Evolutionary conservation across 2,888 invertebrate species (phyloP), one percentile per base, ranked within the genome.

Genomic region (Teleiodes luculella): DNA sequence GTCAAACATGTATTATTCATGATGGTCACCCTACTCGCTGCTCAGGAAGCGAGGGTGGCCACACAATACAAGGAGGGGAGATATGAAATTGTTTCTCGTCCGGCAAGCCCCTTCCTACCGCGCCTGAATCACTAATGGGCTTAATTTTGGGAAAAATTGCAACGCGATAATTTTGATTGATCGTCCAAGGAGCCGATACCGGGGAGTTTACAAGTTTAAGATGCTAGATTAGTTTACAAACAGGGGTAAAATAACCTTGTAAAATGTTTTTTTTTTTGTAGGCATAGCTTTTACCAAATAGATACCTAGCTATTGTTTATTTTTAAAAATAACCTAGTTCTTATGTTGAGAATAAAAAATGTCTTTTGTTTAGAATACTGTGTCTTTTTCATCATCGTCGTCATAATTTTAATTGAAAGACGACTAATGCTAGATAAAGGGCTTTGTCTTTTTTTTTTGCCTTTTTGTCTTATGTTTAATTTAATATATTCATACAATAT

Each of bases 51-150:
- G 43, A 43, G 49, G 49, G 49, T 49, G n/a, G 49, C 24, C 6
- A 8, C 49, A 48, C 33, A 49, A 43, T 43, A 24, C 16, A 31
- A 31, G 28, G 13, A 16, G 54, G 59, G 64, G 60, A 57, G 62
- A 63, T 64, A 64, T 60, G 64, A 61, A 60, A 64, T 62, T 63
- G 63, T 57, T 60, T 55, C 58, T 58, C 60, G 62, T 59, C 57
- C 57, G 60, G 53, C 49, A 11, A 24, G 43, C 35, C 36, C 37
- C 55, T 35, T 13, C 16, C 3, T 24, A 24, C 24, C 24, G 36
- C 50, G 49, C 28, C 50, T 35, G 30, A 45, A 49, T 45, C 52
- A 30, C 35, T 53, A 53, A 53, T 53, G 53, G 48, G 28, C 43
- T 52, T 55, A 55, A 55, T 55, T 49, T 46, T 28, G 50, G 53